These are phyloP conservation scores for Meliscaeva auricollis DNA, from an alignment of 2,888 invertebrate genomes.

Conservation along the genomic window DNA sequence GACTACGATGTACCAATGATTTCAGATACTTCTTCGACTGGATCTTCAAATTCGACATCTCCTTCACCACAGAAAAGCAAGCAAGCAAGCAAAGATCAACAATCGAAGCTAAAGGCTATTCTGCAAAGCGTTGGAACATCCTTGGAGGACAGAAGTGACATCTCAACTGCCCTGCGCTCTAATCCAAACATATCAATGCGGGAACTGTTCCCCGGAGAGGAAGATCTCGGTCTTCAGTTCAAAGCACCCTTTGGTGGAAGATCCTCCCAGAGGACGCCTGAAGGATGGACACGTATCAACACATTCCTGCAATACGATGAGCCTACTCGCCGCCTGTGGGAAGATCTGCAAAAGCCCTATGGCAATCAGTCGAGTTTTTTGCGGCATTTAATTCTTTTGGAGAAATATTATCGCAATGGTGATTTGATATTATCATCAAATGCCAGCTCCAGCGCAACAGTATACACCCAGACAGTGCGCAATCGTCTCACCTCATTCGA, in stretches of 20 bases:
- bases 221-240: conserved; percentile 90
- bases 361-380: conserved; percentile 94
- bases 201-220: conserved; percentile 92
- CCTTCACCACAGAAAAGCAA: conserved; percentile 72
- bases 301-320: conserved; percentile 92
- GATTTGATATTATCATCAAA: conserved; percentile 90
- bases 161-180: conserved; percentile 82
- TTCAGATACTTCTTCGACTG: conserved; percentile 75
- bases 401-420: conserved; percentile 93
- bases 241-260: conserved; percentile 89
- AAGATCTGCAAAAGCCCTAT: conserved; percentile 93
- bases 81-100: conserved; percentile 57
- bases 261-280: conserved; percentile 87
- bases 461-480: conserved; percentile 92
- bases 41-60: conserved; percentile 79
- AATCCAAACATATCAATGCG: conserved; percentile 93
- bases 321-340: conserved; percentile 92
- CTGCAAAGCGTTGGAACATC: conserved; percentile 78
- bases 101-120: conserved; percentile 83
- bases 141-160: conserved; percentile 78
- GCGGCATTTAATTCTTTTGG: conserved; percentile 91
- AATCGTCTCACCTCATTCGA: conserved; percentile 92
- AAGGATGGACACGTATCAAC: conserved; percentile 93
- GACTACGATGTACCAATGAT: conserved; percentile 82
- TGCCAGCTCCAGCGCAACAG: conserved; percentile 90